These are phyloP conservation scores for Rachycentron canadum DNA, from an alignment of 2,797 vertebrate species.

Conservation along the genomic window DNA sequence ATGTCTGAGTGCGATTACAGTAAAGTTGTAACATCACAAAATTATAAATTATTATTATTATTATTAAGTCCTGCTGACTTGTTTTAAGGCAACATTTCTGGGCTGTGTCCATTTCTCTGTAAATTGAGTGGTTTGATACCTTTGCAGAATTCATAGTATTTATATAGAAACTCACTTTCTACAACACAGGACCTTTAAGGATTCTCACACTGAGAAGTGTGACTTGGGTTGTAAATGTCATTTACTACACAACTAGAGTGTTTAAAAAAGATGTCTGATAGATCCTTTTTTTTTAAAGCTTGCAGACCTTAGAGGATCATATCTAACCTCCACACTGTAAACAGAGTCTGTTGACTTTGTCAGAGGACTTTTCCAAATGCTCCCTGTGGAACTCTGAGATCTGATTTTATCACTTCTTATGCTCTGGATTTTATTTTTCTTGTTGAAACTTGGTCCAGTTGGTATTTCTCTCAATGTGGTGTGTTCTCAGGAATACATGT, in stretches of 20 bases:
- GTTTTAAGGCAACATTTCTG: no score
- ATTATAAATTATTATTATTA: no score
- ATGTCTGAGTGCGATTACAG: not conserved
- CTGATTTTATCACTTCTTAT: conserved; percentile 48
- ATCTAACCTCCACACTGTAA: conserved; percentile 55
- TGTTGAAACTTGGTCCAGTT: conserved; percentile 29
- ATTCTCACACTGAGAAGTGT: conserved; percentile 4
- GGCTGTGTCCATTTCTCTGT: not conserved
- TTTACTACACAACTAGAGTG: conserved; percentile 37
- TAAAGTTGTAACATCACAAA: not conserved
- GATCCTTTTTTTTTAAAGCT: conserved; percentile 47
- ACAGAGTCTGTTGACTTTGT: conserved; percentile 65
- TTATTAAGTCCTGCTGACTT: no score
- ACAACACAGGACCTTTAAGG: no score
- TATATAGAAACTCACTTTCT: not conserved
- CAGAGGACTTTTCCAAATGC: conserved; percentile 51
- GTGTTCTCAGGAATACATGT: conserved; percentile 14
- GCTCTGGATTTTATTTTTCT: conserved; percentile 55
- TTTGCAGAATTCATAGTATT: not conserved
- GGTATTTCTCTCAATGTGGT: conserved; percentile 23
- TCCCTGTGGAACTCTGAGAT: conserved; percentile 46
- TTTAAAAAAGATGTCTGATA: conserved; percentile 38
- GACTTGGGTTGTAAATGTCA: conserved; percentile 15
- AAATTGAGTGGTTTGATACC: not conserved
- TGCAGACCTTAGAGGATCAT: conserved; percentile 52